Percentiles rank a stretch among this genome's conserved stretches.
phyloP scores from a whole-genome alignment of 2,113 vertebrate species.

The Rhynchopsitta pachyrhyncha region DNA sequence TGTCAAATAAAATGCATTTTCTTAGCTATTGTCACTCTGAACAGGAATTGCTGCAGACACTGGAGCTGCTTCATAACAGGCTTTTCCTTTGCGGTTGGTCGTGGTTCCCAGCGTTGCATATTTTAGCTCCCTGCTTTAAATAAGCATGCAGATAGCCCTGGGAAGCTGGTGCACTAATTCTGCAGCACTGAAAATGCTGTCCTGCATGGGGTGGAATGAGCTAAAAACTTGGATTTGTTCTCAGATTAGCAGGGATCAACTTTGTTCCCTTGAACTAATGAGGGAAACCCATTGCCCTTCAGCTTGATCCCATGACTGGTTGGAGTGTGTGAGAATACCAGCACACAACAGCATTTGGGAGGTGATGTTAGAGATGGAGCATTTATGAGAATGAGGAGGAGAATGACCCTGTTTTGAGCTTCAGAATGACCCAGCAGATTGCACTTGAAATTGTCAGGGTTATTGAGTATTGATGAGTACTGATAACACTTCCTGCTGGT shows the following conservation, averaged over 20 bases:
- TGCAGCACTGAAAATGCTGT: not conserved
- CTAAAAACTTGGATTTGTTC: constrained; percentile 7
- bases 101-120: not conserved
- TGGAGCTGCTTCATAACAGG: not conserved
- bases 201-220: not conserved
- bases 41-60: not conserved
- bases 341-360: not conserved
- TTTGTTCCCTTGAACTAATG: not conserved
- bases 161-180: not conserved
- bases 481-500: no score
- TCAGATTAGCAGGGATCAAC: constrained; percentile 20
- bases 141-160: not conserved
- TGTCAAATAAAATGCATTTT: not conserved
- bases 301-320: not conserved
- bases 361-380: not conserved
- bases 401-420: not conserved
- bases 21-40: not conserved
- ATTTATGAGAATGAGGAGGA: not conserved
- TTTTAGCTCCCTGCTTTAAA: not conserved
- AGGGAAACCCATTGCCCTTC: not conserved
- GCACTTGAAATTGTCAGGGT: not conserved
- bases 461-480: no score
- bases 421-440: not conserved
- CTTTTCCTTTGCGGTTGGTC: not conserved
- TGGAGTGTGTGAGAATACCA: not conserved